These are phyloP conservation scores for Campoletis sonorensis DNA, from an alignment of 1,140 invertebrate species.

Conservation along the genomic window DNA sequence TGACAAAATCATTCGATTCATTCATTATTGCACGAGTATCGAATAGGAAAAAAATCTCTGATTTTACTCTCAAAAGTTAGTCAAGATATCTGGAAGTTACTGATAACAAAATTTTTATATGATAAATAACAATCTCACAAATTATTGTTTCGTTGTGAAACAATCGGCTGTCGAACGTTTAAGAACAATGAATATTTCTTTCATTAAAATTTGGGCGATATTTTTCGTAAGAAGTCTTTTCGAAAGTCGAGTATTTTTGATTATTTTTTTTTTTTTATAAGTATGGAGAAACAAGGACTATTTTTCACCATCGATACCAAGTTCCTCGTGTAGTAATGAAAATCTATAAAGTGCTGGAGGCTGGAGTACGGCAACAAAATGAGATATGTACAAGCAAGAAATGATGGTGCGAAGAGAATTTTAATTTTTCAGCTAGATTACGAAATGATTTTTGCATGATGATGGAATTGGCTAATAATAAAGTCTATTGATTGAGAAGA, in stretches of 20 bases:
- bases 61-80: no score
- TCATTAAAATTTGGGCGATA: not conserved
- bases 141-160: not conserved
- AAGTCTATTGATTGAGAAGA: not conserved
- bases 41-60: not conserved
- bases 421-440: not conserved
- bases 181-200: not conserved
- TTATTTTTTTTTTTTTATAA: no score
- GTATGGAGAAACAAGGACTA: not conserved
- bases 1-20: not conserved
- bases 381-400: not conserved
- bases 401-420: not conserved
- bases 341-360: not conserved
- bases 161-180: not conserved
- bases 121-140: no score
- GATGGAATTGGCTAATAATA: not conserved
- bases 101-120: no score
- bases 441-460: not conserved
- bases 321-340: constrained; percentile 31
- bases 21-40: not conserved
- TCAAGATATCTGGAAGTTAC: no score
- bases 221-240: not conserved
- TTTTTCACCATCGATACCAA: constrained; percentile 35
- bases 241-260: not conserved
- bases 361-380: not conserved